Evolutionary conservation across 2,113 vertebrate genomes (phyloP), one percentile per base, ranked within the genome.

Genomic region (Peromyscus maniculatus): DNA sequence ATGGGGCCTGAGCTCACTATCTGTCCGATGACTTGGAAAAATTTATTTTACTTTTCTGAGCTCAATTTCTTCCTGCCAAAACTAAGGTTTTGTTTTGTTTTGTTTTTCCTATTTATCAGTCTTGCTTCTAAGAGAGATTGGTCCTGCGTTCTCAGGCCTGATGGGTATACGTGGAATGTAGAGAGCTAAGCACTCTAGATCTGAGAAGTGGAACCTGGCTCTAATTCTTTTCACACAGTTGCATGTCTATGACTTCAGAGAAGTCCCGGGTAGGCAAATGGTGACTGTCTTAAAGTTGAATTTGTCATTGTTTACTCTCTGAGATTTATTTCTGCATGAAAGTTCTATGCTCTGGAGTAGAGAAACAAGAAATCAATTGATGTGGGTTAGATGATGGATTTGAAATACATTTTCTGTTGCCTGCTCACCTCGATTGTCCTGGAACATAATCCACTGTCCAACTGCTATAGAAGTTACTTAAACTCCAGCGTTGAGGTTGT

Each of bases 401-500:
- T 91, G 43, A 93, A 92, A 94, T 59, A 64, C 55, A 67, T 75
- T 91, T 72, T 55, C 69, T 71, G 84, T 74, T 80, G 28, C 22
- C 57, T 22, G 12, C 62, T 64, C 28, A 78, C 49, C 74, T 93
- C 75, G 83, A 5, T 15, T 87, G 26, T 64, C 86, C 39, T 96
- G 22, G 71, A 93, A 93, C 43, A 22, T 93, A 90, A 36, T 82
- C 43, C 69, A 77, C 43, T 55, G 26, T 75, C 57, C 77, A 91
- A 16, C 36, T 92, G 64, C 88, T 19, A 57, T 91, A 6, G 3
- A 5, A 19, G 1, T 78, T 80, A 64, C 77, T 75, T 46, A n/a
- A 78, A 90, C n/a, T 83, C 67, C 66, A 36, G 64, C 62, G 67
- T 87, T 78, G 52, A 88, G 89, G 72, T 94, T 96, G 93, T 97